A percentile compares a stretch with the other conserved stretches of the same genome.
These are phyloP conservation scores for Smithornis capensis DNA, from an alignment of 2,113 vertebrate species.

Conservation along the genomic window DNA sequence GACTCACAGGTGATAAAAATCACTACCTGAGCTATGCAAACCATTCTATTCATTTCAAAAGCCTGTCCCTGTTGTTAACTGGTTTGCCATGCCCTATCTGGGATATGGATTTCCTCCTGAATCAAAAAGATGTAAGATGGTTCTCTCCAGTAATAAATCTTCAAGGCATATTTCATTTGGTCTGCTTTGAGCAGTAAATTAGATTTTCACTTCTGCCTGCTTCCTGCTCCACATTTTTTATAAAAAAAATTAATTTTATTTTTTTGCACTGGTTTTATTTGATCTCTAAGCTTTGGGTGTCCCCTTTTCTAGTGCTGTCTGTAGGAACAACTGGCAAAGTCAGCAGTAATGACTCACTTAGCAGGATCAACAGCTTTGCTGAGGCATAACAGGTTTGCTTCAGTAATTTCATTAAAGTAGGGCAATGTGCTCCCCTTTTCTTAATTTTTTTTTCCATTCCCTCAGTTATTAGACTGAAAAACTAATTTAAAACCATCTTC, in stretches of 20 bases:
- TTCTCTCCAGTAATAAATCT: neutral
- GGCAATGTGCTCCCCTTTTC: neutral
- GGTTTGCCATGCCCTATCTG: neutral
- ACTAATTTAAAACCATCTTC: slow-evolving; percentile 35
- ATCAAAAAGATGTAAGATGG: neutral
- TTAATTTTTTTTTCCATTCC: neutral
- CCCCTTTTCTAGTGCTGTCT: neutral
- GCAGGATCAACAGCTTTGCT: slow-evolving; percentile 40
- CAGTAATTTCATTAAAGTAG: slow-evolving; percentile 48
- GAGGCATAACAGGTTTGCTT: slow-evolving; percentile 38
- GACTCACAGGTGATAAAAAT: neutral
- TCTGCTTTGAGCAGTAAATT: neutral
- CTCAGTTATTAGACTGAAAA: slow-evolving; percentile 28
- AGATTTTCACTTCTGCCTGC: neutral
- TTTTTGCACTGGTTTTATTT: slow-evolving; percentile 24
- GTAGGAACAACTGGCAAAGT: slow-evolving; percentile 46
- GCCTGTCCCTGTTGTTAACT: neutral
- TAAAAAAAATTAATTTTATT: neutral
- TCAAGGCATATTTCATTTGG: neutral
- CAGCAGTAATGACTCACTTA: slow-evolving; percentile 49
- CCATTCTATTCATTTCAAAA: neutral
- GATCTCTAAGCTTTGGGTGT: neutral
- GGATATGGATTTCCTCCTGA: neutral
- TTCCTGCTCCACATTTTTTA: neutral
- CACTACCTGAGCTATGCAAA: neutral